Percentiles rank a stretch among this genome's conserved stretches.
phyloP scores from a whole-genome alignment of 2,113 vertebrate species.

The Campylomormyrus numenius region DNA sequence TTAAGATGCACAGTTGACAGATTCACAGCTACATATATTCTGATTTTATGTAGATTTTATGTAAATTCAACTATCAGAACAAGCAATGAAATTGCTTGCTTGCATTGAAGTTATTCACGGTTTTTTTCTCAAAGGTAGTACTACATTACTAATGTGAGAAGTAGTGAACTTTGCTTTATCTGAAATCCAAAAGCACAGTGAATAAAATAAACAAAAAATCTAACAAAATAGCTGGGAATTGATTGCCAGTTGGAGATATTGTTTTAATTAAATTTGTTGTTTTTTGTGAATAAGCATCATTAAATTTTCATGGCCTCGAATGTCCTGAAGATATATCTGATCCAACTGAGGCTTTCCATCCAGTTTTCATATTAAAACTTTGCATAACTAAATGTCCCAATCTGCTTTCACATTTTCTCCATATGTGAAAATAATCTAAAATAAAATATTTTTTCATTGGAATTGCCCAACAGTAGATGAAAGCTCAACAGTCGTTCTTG shows the following conservation, averaged over 20 bases:
- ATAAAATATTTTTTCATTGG: neutral
- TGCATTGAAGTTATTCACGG: neutral
- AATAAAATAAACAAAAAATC: neutral
- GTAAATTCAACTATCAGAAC: neutral
- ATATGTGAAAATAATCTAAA: neutral
- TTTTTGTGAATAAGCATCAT: constrained; percentile 10
- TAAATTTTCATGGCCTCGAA: constrained; percentile 1
- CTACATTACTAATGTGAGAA: neutral
- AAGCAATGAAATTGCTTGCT: neutral
- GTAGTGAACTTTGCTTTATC: neutral
- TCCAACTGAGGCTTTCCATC: neutral
- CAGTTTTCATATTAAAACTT: neutral
- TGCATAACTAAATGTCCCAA: neutral
- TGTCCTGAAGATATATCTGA: neutral
- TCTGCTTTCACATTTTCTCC: neutral
- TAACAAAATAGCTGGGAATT: neutral
- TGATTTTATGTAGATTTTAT: neutral
- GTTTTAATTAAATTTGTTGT: constrained; percentile 8
- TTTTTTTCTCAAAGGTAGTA: neutral
- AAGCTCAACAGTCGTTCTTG: neutral
- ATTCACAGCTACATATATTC: neutral
- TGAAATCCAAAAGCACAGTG: neutral
- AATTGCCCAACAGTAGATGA: neutral
- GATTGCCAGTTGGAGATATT: neutral
- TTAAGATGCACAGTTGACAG: neutral